Evolutionary conservation across 2,797 vertebrate species (phyloP), one percentile per base, ranked within the genome.

Genomic region (Oreortyx pictus): DNA sequence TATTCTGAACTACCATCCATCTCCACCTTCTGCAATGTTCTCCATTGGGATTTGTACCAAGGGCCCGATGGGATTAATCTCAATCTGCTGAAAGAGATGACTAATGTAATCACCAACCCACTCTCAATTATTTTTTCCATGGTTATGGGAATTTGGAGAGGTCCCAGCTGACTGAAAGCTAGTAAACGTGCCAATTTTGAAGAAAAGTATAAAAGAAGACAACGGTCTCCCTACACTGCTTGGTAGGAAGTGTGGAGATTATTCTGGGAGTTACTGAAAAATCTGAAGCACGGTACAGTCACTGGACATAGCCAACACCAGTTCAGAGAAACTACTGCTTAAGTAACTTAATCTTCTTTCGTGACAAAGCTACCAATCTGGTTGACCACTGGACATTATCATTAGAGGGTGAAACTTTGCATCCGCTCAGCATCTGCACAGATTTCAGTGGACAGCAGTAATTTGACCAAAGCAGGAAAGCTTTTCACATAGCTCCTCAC

Each of bases 401-500:
- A 35, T 60, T 37, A 29, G 50, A 52, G 27, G 27, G 27, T 52
- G 27, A 52, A 29, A 29, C 27, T 52, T 31, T 17, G 27, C 18
- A 33, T 43, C 59, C 39, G 12, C 14, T 0, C 1, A 31, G 6
- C 4, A 13, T 1, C 49, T 29, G 46, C 12, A 2, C 1, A 5
- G 5, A 2, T 22, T 44, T 50, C 29, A 27, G 41, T 23, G 31
- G 27, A 43, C 6, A n/a, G 20, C 27, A 44, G 20, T 13, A 4
- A 9, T 11, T 16, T 33, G 14, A n/a, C 43, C 23, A 15, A 18
- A 49, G 3, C 8, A 7, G 19, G 18, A n/a, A 20, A 29, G 16
- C 2, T 57, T 39, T 35, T 11, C 56, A 56, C 54, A n/a, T 11
- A 56, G 12, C 39, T 41, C 19, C 31, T n/a, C 12, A n/a, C 31